Percentiles rank a stretch among this genome's conserved stretches.
Conservation (phyloP, 2,113 vertebrate species). For the Etheostoma cragini region DNA sequence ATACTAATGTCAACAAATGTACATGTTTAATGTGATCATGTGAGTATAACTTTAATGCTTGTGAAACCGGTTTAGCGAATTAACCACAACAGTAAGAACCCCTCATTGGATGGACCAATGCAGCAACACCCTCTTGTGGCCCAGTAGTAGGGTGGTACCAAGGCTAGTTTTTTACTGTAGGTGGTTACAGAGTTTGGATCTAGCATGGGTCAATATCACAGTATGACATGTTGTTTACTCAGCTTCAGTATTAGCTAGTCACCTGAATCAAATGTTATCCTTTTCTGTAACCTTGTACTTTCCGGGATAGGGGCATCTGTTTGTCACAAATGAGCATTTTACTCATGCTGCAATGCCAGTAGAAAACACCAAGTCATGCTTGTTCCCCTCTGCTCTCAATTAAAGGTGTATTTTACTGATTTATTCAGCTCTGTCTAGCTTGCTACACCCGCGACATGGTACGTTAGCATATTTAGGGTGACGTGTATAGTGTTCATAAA, state of each 20-base stretch:
- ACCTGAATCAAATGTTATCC: background rate
- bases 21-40: background rate
- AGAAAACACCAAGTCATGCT: constrained; percentile 8
- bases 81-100: background rate
- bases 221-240: background rate
- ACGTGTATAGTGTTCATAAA: background rate
- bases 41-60: constrained; percentile 11
- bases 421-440: too few relatives aligned
- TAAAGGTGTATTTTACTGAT: background rate
- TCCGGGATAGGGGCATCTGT: background rate
- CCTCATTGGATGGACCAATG: constrained; percentile 6
- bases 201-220: background rate
- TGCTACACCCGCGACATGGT: background rate
- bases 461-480: background rate
- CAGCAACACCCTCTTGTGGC: constrained; percentile 72
- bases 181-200: background rate
- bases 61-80: background rate
- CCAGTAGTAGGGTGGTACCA: background rate
- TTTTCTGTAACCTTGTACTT: background rate
- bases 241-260: background rate
- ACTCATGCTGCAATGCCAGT: background rate
- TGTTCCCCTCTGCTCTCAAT: background rate
- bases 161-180: background rate
- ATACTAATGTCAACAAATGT: background rate
- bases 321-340: background rate